Evolutionary conservation across 2,113 vertebrate genomes (phyloP).

Genomic region (Lynx canadensis): DNA sequence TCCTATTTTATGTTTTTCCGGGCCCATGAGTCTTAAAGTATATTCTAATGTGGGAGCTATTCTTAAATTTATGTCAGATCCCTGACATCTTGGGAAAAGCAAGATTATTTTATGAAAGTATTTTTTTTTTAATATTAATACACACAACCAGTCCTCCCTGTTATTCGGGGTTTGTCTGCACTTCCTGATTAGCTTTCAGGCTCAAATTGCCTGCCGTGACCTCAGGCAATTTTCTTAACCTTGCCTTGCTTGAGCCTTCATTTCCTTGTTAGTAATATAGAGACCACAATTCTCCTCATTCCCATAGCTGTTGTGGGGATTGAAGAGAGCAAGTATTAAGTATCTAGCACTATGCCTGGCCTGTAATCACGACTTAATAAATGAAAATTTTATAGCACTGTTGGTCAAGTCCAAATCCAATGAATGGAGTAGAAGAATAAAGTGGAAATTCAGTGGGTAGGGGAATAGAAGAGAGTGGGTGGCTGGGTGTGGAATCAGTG

Average conservation of each 20-base stretch:
- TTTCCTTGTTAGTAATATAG: background rate
- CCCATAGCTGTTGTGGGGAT: background rate
- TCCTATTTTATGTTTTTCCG: background rate
- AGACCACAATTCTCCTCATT: background rate
- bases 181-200: background rate
- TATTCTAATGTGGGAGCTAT: background rate
- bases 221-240: background rate
- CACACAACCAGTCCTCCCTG: background rate
- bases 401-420: background rate
- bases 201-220: background rate
- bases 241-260: background rate
- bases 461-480: background rate
- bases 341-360: background rate
- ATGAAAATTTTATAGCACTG: background rate
- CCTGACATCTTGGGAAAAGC: slow-evolving; percentile 18
- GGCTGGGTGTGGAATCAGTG: background rate
- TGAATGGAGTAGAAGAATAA: background rate
- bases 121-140: background rate
- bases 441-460: background rate
- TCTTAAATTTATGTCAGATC: background rate
- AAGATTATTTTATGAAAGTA: background rate
- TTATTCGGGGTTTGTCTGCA: background rate
- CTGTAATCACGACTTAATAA: background rate
- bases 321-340: background rate
- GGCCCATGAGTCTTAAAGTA: background rate